phyloP scores from a whole-genome alignment of 2,888 invertebrate species.

The Cephus sareptanus region DNA sequence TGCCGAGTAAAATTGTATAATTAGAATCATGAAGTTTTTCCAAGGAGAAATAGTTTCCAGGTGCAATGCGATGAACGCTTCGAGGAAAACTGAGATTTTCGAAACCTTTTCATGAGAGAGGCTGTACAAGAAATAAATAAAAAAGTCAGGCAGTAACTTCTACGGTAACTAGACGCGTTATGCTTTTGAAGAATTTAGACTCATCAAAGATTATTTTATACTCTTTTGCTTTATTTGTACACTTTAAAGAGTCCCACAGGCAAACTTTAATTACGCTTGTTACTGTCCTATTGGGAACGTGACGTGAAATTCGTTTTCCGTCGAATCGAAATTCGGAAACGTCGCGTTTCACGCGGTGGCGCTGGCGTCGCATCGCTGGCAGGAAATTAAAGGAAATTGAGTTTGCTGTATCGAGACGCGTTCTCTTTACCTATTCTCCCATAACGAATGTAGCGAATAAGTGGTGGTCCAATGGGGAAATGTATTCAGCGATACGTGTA shows the following conservation, averaged over 20 bases:
- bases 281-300: not conserved
- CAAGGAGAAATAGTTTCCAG: not conserved
- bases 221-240: not conserved
- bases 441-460: not conserved
- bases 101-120: not conserved
- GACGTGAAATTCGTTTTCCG: not conserved
- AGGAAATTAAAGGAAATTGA: not conserved
- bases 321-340: not conserved
- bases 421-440: conserved; percentile 1
- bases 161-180: not conserved
- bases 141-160: not conserved
- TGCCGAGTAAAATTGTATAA: not conserved
- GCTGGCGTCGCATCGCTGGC: not conserved
- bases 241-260: not conserved
- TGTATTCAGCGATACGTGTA: not conserved
- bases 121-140: not conserved
- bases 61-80: not conserved
- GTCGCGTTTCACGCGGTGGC: not conserved
- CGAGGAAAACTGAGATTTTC: not conserved
- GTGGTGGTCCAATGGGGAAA: not conserved
- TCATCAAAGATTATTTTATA: not conserved
- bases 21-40: conserved; percentile 4
- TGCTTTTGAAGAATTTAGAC: not conserved
- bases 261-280: not conserved
- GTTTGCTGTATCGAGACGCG: not conserved